Percentiles rank a stretch among this genome's conserved stretches.
Evolutionary conservation across 1,140 invertebrate species (phyloP).

Genomic region (Ceratina japonica): DNA sequence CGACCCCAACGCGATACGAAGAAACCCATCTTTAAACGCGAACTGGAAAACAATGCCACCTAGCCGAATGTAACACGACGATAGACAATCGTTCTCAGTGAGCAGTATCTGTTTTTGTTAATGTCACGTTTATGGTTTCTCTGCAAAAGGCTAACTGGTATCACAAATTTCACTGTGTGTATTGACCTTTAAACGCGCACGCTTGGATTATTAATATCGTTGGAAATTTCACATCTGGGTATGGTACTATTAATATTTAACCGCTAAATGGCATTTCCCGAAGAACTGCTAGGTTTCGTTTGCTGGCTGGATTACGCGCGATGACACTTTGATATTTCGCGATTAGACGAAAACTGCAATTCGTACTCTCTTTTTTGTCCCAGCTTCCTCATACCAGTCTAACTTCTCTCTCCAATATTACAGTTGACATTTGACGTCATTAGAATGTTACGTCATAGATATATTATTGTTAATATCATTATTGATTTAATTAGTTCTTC

Average conservation of each 20-base stretch:
- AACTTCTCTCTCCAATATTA: slow-evolving; percentile 63
- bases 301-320: background rate
- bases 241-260: slow-evolving; percentile 20
- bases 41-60: slow-evolving; percentile 6
- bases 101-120: too few relatives aligned
- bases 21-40: slow-evolving; percentile 48
- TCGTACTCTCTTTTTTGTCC: slow-evolving; percentile 21
- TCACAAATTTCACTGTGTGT: background rate
- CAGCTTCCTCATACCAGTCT: slow-evolving; percentile 15
- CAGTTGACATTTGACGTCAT: slow-evolving; percentile 68
- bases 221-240: slow-evolving; percentile 28
- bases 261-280: background rate
- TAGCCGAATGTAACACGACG: too few relatives aligned
- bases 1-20: slow-evolving; percentile 62
- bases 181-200: slow-evolving; percentile 34
- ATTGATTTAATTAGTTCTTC: background rate
- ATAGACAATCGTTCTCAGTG: too few relatives aligned
- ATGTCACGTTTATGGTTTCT: background rate
- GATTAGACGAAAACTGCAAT: slow-evolving; percentile 15
- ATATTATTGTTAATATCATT: slow-evolving; percentile 34
- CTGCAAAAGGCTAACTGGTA: background rate
- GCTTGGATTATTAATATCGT: slow-evolving; percentile 29
- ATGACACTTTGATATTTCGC: background rate
- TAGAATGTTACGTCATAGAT: slow-evolving; percentile 65
- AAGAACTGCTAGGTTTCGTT: background rate